Evolutionary conservation across 2,888 invertebrate genomes (phyloP).

Genomic region (Rambutsinella grinnellia): DNA sequence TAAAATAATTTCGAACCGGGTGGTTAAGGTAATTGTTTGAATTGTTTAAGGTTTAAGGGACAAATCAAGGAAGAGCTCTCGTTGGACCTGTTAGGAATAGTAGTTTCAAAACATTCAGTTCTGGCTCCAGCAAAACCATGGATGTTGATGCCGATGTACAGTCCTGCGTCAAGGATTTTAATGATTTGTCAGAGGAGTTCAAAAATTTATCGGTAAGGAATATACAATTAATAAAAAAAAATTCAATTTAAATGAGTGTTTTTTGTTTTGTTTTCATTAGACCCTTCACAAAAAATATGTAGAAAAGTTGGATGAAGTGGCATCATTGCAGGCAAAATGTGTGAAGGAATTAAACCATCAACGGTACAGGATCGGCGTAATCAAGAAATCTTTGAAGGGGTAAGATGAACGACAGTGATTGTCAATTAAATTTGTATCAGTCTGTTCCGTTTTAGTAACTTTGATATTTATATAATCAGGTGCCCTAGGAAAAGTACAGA

Average conservation of each 20-base stretch:
- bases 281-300: conserved; percentile 85
- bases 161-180: conserved; percentile 80
- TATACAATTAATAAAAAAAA: no score
- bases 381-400: conserved; percentile 84
- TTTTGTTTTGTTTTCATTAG: conserved; percentile 73
- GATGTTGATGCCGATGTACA: conserved; percentile 71
- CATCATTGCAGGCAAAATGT: conserved; percentile 87
- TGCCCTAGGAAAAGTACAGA: no score
- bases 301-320: conserved; percentile 86
- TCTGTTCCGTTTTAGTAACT: neutral
- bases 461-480: neutral
- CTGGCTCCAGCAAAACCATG: conserved; percentile 35
- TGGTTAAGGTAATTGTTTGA: neutral
- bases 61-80: no score
- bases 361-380: conserved; percentile 87
- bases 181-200: conserved; percentile 83
- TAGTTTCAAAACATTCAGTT: neutral
- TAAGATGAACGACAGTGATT: conserved; percentile 72
- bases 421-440: conserved; percentile 3
- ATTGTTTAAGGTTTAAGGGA: no score
- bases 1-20: neutral
- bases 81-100: neutral
- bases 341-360: conserved; percentile 91
- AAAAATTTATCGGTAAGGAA: conserved; percentile 81
- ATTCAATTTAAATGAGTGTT: no score